Percentiles rank a stretch among this genome's conserved stretches.
Conservation (phyloP, 2,113 vertebrate genomes). For the Gorsachius goisagi region DNA sequence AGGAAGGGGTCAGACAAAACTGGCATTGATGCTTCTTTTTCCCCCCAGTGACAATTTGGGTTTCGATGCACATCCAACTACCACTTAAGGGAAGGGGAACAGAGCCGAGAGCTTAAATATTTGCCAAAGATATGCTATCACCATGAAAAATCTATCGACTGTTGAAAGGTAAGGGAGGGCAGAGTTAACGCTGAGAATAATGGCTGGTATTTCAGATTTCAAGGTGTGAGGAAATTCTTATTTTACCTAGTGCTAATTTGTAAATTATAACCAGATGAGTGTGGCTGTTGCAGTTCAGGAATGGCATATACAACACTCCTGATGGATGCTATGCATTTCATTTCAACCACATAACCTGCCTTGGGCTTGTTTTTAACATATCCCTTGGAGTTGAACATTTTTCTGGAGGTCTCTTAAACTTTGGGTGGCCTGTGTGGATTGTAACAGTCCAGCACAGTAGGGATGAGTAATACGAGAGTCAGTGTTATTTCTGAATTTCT, state of each 20-base stretch:
- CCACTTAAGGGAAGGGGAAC: not conserved
- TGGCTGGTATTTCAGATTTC: not conserved
- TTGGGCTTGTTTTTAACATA: constrained; percentile 23
- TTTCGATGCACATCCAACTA: not conserved
- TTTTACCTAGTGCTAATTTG: constrained; percentile 31
- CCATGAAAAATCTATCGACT: not conserved
- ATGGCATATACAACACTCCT: not conserved
- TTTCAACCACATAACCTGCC: constrained; percentile 53
- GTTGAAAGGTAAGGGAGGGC: not conserved
- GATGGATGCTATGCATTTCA: constrained; percentile 5
- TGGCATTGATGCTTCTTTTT: not conserved
- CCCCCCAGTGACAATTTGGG: not conserved
- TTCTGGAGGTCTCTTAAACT: constrained; percentile 27
- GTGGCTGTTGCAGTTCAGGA: not conserved
- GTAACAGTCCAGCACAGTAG: not conserved
- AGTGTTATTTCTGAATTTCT: constrained; percentile 42
- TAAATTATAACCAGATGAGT: constrained; percentile 38
- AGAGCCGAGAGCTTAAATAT: not conserved
- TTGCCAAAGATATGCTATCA: not conserved
- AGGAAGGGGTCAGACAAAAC: not conserved
- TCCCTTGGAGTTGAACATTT: not conserved
- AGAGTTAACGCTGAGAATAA: not conserved
- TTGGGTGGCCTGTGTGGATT: constrained; percentile 37
- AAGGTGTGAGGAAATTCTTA: constrained; percentile 17
- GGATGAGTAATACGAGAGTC: not conserved